Evolutionary conservation across 2,113 vertebrate species (phyloP).

Genomic region (Polyodon spathula): DNA sequence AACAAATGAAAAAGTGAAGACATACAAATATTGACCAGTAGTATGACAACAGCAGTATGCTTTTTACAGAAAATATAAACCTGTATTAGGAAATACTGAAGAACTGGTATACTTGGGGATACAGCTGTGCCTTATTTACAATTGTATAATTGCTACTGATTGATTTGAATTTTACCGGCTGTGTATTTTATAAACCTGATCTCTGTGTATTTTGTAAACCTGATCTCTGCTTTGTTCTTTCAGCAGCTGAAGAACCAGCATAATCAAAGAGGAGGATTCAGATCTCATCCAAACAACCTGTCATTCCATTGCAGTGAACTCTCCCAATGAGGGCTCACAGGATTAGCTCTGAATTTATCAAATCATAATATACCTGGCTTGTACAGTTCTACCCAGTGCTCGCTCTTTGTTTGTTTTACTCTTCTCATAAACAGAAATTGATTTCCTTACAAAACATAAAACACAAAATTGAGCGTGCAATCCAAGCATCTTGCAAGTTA

Average conservation of each 20-base stretch:
- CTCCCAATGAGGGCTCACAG: slow-evolving; percentile 56
- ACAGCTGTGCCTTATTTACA: too few species aligned
- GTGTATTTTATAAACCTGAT: too few species aligned
- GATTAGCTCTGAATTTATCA: slow-evolving; percentile 61
- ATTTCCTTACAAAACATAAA: slow-evolving; percentile 45
- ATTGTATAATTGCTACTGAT: too few species aligned
- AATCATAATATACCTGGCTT: slow-evolving; percentile 67
- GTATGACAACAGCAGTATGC: too few species aligned
- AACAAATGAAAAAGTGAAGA: too few species aligned
- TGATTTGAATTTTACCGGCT: too few species aligned
- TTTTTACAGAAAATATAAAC: too few species aligned
- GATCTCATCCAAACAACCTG: slow-evolving; percentile 48
- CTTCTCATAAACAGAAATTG: slow-evolving; percentile 29
- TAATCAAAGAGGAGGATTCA: slow-evolving; percentile 51
- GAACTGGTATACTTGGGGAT: too few species aligned
- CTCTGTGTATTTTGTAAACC: too few species aligned
- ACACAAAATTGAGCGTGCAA: slow-evolving; percentile 55
- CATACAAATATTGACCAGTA: too few species aligned
- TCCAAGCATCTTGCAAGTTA: slow-evolving; percentile 54
- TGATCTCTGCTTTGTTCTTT: slow-evolving; percentile 13
- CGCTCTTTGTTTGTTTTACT: slow-evolving; percentile 13
- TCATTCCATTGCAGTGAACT: slow-evolving; percentile 68
- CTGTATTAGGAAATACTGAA: too few species aligned
- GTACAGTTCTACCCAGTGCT: slow-evolving; percentile 71
- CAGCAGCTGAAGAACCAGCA: slow-evolving; percentile 59